These are phyloP conservation scores for Colletes gigas DNA, from an alignment of 1,140 invertebrate species.

Conservation along the genomic window DNA sequence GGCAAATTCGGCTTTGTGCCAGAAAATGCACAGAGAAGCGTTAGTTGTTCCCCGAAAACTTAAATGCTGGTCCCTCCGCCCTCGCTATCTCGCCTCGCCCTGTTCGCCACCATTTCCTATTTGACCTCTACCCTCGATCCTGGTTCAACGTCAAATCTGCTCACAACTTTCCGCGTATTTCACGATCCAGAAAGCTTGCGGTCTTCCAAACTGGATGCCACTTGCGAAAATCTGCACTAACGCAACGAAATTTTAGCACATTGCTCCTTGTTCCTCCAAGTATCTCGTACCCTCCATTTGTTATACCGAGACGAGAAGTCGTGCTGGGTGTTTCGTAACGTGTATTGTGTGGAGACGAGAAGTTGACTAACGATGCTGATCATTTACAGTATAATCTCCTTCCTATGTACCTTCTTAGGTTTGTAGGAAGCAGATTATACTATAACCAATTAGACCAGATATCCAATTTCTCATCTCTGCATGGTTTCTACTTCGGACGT, in stretches of 20 bases:
- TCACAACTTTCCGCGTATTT: slow-evolving; percentile 29
- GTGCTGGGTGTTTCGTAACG: too few species aligned
- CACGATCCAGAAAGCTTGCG: slow-evolving; percentile 11
- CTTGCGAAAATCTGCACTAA: slow-evolving; percentile 20
- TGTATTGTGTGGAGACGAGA: too few species aligned
- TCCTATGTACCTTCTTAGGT: too few species aligned
- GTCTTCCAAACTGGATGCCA: slow-evolving; percentile 1
- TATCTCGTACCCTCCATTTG: too few species aligned
- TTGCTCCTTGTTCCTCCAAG: too few species aligned
- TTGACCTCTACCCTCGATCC: slow-evolving; percentile 21
- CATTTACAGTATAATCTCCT: too few species aligned
- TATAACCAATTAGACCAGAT: too few species aligned
- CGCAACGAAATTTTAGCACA: slow-evolving; percentile 22
- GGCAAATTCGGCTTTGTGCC: slow-evolving; percentile 52
- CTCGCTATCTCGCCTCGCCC: neutral
- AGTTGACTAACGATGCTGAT: too few species aligned
- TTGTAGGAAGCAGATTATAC: too few species aligned
- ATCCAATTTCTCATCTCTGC: too few species aligned
- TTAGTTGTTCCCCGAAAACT: slow-evolving; percentile 57
- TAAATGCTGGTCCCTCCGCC: slow-evolving; percentile 18
- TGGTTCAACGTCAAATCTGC: neutral
- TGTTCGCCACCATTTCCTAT: neutral
- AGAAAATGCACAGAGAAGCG: slow-evolving; percentile 48
- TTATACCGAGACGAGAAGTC: too few species aligned
- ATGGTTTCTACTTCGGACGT: too few species aligned